These are phyloP conservation scores for Onthophagus sagittarius DNA, from an alignment of 2,888 invertebrate species.

Conservation along the genomic window DNA sequence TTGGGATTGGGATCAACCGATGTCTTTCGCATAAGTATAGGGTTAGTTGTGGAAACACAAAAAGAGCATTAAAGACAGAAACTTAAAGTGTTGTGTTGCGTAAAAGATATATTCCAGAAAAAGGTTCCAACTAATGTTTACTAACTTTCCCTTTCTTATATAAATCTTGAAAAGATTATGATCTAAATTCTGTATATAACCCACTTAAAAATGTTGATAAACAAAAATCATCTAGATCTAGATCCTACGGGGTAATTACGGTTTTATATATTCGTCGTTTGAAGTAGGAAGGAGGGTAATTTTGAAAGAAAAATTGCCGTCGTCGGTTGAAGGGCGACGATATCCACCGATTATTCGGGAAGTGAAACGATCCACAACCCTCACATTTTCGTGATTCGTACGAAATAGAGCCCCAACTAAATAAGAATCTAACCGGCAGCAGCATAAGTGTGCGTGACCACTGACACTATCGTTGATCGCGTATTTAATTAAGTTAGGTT, in stretches of 20 bases:
- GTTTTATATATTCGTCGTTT: too few species aligned
- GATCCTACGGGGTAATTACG: too few species aligned
- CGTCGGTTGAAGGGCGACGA: not conserved
- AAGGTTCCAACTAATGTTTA: not conserved
- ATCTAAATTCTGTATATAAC: too few species aligned
- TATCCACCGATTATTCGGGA: not conserved
- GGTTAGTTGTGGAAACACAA: constrained; percentile 1
- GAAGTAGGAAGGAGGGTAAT: not conserved
- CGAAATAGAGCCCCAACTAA: not conserved
- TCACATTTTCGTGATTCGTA: not conserved
- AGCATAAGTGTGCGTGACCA: constrained; percentile 32
- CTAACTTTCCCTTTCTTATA: not conserved
- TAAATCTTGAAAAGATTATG: too few species aligned
- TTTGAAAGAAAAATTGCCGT: not conserved
- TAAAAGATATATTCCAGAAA: not conserved
- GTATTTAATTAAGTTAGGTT: constrained; percentile 48
- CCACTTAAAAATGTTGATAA: too few species aligned
- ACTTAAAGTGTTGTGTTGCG: not conserved
- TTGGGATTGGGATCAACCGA: not conserved
- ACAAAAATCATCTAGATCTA: too few species aligned
- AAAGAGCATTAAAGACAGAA: not conserved
- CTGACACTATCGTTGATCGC: constrained; percentile 37
- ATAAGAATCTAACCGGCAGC: not conserved
- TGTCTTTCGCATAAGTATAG: not conserved
- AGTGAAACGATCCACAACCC: not conserved